A percentile compares a stretch with the other conserved stretches of the same genome.
Evolutionary conservation across 2,113 vertebrate genomes (phyloP).

Genomic region (Anoplopoma fimbria): DNA sequence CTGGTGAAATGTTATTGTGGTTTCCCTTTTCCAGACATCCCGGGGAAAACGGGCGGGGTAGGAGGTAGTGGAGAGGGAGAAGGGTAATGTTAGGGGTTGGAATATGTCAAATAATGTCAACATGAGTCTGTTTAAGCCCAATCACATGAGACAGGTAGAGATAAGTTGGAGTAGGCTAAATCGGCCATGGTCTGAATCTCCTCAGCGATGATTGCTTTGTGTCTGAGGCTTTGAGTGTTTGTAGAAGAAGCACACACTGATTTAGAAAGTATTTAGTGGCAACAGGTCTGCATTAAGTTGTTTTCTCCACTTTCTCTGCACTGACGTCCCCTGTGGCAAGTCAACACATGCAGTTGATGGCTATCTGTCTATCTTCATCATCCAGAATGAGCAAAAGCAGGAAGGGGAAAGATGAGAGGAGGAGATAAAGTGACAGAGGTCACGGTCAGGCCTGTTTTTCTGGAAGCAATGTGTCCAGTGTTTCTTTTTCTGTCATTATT

Average conservation of each 20-base stretch:
- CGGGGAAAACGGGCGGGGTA: conserved; percentile 49
- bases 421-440: conserved; percentile 59
- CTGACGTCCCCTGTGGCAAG: conserved; percentile 37
- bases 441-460: conserved; percentile 51
- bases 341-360: conserved; percentile 55
- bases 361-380: conserved; percentile 64
- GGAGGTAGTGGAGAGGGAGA: conserved; percentile 20
- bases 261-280: not conserved
- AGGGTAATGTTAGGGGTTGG: conserved; percentile 14
- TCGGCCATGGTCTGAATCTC: not conserved
- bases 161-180: not conserved
- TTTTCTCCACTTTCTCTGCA: conserved; percentile 25
- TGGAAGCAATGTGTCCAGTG: conserved; percentile 14
- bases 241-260: not conserved
- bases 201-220: not conserved
- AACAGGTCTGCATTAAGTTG: conserved; percentile 11
- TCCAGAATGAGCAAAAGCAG: conserved; percentile 59
- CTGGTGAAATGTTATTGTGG: conserved; percentile 80
- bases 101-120: conserved; percentile 34
- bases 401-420: conserved; percentile 53
- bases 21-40: conserved; percentile 75
- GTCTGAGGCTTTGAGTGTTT: conserved; percentile 1
- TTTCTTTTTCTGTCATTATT: conserved; percentile 14
- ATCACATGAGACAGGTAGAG: not conserved
- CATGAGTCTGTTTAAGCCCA: conserved; percentile 3